These are phyloP conservation scores for Mormyrus proboscirostris DNA, from an alignment of 2,797 vertebrate species.

Conservation along the genomic window DNA sequence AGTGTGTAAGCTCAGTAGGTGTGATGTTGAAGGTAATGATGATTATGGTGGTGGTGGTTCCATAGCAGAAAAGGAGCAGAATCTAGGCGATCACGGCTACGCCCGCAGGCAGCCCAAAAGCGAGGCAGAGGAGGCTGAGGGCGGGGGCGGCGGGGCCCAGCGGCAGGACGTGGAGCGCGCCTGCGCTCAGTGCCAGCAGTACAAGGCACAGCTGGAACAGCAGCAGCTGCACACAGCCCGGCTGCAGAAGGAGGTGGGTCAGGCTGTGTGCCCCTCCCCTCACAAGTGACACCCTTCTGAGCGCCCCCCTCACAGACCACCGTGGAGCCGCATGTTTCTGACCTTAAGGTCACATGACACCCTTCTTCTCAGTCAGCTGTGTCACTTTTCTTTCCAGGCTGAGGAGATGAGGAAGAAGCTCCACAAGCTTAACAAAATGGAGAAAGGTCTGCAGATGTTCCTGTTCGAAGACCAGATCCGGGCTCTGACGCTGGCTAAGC, in stretches of 20 bases:
- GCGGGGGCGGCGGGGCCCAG: slow-evolving; percentile 38
- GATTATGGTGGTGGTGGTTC: not conserved
- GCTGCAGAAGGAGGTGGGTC: slow-evolving; percentile 63
- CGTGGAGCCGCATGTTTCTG: not conserved
- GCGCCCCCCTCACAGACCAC: not conserved
- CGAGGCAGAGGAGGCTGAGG: slow-evolving; percentile 52
- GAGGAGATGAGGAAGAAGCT: slow-evolving; percentile 73
- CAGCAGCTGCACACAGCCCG: slow-evolving; percentile 64
- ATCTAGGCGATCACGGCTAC: slow-evolving; percentile 66
- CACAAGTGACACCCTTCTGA: not conserved
- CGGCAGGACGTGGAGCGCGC: slow-evolving; percentile 44
- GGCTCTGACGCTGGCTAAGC: slow-evolving; percentile 65
- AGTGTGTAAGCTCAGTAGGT: not conserved
- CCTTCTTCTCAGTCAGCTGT: not conserved
- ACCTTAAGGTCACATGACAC: not conserved
- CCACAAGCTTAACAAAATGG: slow-evolving; percentile 63
- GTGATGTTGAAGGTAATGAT: not conserved
- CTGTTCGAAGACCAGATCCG: slow-evolving; percentile 71
- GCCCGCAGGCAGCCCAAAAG: slow-evolving; percentile 58
- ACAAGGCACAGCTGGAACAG: slow-evolving; percentile 64
- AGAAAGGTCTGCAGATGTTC: slow-evolving; percentile 69
- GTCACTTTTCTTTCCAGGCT: slow-evolving; percentile 41
- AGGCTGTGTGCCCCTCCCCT: not conserved
- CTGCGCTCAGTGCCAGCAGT: slow-evolving; percentile 63
- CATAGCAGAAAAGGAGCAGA: slow-evolving; percentile 61